A percentile compares a stretch with the other conserved stretches of the same genome.
Evolutionary conservation across 2,797 vertebrate genomes (phyloP).

Genomic region (Cossypha polioptera): DNA sequence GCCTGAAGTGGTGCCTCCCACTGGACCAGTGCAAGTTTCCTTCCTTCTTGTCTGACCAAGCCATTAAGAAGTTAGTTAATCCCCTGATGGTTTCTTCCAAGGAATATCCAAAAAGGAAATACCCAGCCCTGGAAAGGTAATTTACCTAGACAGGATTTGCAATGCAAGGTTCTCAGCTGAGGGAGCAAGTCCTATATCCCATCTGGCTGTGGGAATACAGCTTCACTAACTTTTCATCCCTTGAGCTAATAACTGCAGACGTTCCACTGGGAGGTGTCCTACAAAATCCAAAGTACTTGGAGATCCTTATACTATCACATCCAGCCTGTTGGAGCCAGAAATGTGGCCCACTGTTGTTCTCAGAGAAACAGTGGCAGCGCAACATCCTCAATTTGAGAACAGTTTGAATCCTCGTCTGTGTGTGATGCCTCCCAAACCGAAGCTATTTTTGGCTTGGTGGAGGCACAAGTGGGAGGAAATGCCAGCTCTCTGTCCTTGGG

Average conservation of each 20-base stretch:
- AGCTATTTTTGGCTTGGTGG: constrained; percentile 49
- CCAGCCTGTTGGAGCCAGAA: background rate
- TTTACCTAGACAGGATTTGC: constrained; percentile 75
- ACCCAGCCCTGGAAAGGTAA: constrained; percentile 74
- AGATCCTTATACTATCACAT: background rate
- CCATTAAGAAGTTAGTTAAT: constrained; percentile 74
- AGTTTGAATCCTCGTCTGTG: background rate
- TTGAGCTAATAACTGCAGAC: constrained; percentile 12
- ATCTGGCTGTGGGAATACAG: background rate
- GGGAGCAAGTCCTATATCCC: constrained; percentile 35
- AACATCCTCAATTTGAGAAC: background rate
- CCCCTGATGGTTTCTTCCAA: constrained; percentile 70
- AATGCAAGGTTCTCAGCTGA: constrained; percentile 44
- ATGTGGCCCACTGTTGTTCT: background rate
- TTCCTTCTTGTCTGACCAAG: constrained; percentile 78
- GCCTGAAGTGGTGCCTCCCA: constrained; percentile 69
- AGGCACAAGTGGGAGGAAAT: constrained; percentile 51
- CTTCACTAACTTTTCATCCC: constrained; percentile 16
- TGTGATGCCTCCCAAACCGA: background rate
- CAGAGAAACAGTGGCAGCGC: background rate
- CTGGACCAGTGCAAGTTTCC: constrained; percentile 73
- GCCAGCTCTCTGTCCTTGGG: constrained; percentile 6
- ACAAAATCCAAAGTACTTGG: constrained; percentile 2
- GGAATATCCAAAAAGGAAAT: constrained; percentile 76
- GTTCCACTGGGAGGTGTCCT: background rate